A percentile compares a stretch with the other conserved stretches of the same genome.
phyloP scores from a whole-genome alignment of 2,113 vertebrate species.

The Corvus moneduloides region DNA sequence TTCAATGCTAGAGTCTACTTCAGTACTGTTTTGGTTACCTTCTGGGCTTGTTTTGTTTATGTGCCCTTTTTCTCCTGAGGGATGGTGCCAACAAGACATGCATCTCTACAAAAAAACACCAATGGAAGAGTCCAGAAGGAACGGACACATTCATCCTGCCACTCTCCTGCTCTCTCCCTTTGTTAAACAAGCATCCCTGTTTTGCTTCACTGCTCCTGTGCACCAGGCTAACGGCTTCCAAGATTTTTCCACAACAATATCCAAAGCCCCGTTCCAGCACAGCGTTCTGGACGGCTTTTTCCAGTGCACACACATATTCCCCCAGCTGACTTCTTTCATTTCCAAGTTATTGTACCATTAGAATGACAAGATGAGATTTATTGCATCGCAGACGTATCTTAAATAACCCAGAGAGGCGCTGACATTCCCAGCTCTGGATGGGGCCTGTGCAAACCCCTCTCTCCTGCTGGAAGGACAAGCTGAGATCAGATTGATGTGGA shows the following conservation, averaged over 20 bases:
- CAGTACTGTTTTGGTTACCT: neutral
- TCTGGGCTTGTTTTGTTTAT: neutral
- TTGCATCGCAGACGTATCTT: neutral
- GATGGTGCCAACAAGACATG: neutral
- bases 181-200: neutral
- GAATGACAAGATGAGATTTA: constrained; percentile 43
- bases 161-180: neutral
- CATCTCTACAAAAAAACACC: neutral
- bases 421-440: constrained; percentile 45
- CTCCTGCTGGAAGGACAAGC: constrained; percentile 53
- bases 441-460: constrained; percentile 19
- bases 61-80: neutral
- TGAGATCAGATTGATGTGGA: constrained; percentile 7
- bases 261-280: neutral
- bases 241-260: constrained; percentile 25
- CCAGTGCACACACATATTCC: constrained; percentile 3
- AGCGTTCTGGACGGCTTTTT: constrained; percentile 33
- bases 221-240: neutral
- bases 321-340: constrained; percentile 43
- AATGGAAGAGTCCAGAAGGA: neutral
- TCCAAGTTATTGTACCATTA: constrained; percentile 44
- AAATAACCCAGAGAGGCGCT: constrained; percentile 47
- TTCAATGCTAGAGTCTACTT: neutral
- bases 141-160: neutral
- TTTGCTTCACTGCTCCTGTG: neutral